Base-by-base conservation (phyloP, 2,113 vertebrate species). In the Rhipidura dahli region DNA sequence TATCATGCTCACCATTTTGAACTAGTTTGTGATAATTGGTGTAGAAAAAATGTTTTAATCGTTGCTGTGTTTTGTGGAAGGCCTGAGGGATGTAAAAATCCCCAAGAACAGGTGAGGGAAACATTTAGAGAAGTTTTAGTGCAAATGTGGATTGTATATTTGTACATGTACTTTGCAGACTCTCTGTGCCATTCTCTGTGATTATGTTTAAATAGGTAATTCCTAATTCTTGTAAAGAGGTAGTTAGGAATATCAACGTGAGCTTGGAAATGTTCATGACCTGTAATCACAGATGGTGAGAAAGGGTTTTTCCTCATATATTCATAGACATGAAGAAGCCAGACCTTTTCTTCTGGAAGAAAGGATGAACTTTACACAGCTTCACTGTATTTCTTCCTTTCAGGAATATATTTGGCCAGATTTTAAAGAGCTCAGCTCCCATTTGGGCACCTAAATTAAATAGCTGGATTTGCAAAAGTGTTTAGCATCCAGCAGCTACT, bases 401-500 rank as follows among this genome's bases (percentile, higher is more conserved):
- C 56, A 90, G 64, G 56, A 80, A 90, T 78, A 10, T 92, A 39
- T 94, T 91, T 96, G 83, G 80, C 80, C 47, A 51, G 68, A 44
- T 88, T 96, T 97, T 94, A 92, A 87, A 90, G 75, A 83, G 82
- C 89, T 93, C 68, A 61, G 64, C 56, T 96, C 91, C 71, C 87
- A 47, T 92, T 95, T 93, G 87, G 53, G 87, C 54, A 91, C 78
- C 92, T 95, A 71, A 95, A 86, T 95, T 95, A 84, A 90, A 96
- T 70, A 50, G 57, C 73, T 95, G 80, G 90, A 92, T 94, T 96
- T 96, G 72, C 71, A 73, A 72, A 95, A 96, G 84, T 49, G 60
- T 85, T 96, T 79, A 94, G 92, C 87, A 95, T 86, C 96, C 92
- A 94, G 78, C 89, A 95, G 86, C 93, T 95, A 68, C 90, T 95